Base-by-base conservation (phyloP, 2,888 invertebrate genomes). In the Erebia epiphron region DNA sequence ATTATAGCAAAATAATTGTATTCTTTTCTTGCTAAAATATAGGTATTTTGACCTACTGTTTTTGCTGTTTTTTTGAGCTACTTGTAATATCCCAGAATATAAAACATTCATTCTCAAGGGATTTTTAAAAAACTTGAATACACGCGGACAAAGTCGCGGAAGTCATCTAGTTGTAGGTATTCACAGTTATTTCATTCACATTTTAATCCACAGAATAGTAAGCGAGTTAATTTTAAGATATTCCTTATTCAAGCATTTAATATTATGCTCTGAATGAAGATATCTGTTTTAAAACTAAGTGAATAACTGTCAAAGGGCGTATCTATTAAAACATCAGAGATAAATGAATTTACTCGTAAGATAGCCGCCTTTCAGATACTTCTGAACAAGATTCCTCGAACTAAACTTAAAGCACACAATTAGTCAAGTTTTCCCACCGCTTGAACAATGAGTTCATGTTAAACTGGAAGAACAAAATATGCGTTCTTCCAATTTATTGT, bases 311-410 rank as follows among this genome's bases (percentile, higher is more conserved):
- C 54, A 46, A 58, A 58, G 58, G 57, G 16, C 46, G 26, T 67
- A 67, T 67, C 58, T 67, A 58, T 67, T 67, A 43, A 49, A 67
- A 58, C 67, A 67, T 67, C 67, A 58, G 49, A 57, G 57, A 58
- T 67, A 67, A 67, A n/a, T 67, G 58, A 67, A 58, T 67, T 67
- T 58, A n/a, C 67, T 50, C 21, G 43, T 49, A 50, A 67, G 67
- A 67, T 58, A 58, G 57, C 58, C 67, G 57, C 67, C 57, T 67
- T 67, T 67, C 57, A 46, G 58, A 50, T 58, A 67, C 54, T 67
- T 58, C 21, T 9, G 67, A 58, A 58, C 67, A 67, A 67, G 67
- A 58, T 58, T 67, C 57, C 58, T 46, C 67, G n/a, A 58, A 58
- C 67, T 58, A 16, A 67, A 67, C 46, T 49, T 49, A 58, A 67